Percentiles rank a stretch among this genome's conserved stretches.
Conservation (phyloP, 2,888 invertebrate species). For the Brachycybe producta region DNA sequence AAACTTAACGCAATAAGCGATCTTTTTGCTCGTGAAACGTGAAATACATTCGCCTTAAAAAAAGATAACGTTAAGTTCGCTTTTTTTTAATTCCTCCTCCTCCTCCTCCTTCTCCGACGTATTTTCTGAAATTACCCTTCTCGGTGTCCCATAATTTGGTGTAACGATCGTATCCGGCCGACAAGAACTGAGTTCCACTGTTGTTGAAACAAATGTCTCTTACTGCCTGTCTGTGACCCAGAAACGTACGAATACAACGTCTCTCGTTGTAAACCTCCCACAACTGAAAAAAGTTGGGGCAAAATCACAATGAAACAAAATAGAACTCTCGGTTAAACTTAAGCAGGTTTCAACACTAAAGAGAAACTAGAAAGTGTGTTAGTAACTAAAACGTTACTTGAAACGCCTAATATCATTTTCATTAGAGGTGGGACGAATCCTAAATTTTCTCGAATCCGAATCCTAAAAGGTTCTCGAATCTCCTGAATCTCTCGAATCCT, state of each 20-base stretch:
- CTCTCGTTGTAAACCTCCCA: conserved; percentile 98
- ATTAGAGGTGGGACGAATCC: too few species aligned
- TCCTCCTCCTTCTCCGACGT: too few species aligned
- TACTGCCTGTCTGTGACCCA: conserved; percentile 93
- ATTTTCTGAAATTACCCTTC: conserved; percentile 73
- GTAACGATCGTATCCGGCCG: conserved; percentile 88
- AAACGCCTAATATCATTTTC: too few species aligned
- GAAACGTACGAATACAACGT: conserved; percentile 83
- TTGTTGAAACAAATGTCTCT: conserved; percentile 93
- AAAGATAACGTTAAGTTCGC: neutral
- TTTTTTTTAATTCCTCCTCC: too few species aligned
- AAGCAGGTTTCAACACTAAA: too few species aligned
- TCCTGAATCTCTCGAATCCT: too few species aligned
- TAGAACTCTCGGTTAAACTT: neutral
- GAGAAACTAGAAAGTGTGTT: too few species aligned
- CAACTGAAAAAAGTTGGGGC: conserved; percentile 50
- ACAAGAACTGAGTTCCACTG: conserved; percentile 78
- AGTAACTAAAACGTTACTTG: too few species aligned
- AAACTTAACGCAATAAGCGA: conserved; percentile 96
- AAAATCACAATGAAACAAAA: too few species aligned
- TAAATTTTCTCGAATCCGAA: too few species aligned
- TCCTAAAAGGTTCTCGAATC: too few species aligned
- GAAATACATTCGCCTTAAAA: conserved; percentile 37
- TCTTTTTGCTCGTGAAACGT: conserved; percentile 86
- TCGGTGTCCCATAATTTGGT: conserved; percentile 99